Conservation (phyloP, 1,140 invertebrate genomes). For the Bradysia coprophila region DNA sequence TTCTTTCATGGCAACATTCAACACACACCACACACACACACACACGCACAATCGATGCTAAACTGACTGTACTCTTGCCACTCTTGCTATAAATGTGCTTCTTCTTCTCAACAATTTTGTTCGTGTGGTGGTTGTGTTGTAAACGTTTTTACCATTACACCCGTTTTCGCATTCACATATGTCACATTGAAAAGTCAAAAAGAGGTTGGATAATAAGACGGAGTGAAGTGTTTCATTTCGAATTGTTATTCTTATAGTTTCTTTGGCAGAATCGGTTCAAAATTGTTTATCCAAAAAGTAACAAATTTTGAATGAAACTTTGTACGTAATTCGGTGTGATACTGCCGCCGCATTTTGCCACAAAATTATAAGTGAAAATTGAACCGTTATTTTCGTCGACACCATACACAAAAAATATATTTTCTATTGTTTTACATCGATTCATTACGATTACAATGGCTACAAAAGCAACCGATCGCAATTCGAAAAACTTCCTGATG, state of each 20-base stretch:
- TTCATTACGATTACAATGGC: not conserved
- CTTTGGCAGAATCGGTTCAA: too few relatives aligned
- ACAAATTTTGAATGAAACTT: too few relatives aligned
- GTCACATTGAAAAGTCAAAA: not conserved
- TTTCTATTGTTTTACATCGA: not conserved
- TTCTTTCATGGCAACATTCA: too few relatives aligned
- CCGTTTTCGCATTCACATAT: not conserved
- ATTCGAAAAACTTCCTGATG: not conserved
- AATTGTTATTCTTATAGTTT: too few relatives aligned
- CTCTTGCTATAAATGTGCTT: not conserved
- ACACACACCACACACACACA: not conserved
- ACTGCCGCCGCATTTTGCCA: too few relatives aligned
- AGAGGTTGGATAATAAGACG: not conserved
- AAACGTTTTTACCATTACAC: not conserved
- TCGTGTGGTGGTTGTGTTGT: too few relatives aligned
- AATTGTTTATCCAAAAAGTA: too few relatives aligned
- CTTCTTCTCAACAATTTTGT: too few relatives aligned
- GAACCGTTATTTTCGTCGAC: too few relatives aligned
- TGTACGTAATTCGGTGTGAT: too few relatives aligned
- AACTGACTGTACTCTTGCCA: not conserved
- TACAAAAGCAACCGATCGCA: too few relatives aligned
- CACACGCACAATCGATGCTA: not conserved
- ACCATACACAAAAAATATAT: not conserved
- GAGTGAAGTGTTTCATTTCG: not conserved
- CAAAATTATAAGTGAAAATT: too few relatives aligned